Evolutionary conservation across 2,888 invertebrate species (phyloP), one percentile per base, ranked within the genome.

Genomic region (Lymantria dispar): DNA sequence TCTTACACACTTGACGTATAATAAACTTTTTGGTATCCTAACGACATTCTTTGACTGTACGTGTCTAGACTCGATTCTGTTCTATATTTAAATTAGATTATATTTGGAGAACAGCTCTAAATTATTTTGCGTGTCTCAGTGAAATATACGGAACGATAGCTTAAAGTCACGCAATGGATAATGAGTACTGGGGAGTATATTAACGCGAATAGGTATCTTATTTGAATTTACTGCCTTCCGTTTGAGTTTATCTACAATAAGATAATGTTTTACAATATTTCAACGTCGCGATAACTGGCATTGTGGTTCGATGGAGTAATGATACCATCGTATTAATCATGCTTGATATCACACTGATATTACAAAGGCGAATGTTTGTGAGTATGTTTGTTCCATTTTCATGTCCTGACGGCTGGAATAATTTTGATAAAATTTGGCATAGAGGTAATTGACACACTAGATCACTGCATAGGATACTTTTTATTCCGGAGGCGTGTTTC

Each of bases 211-310:
- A 55, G 50, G 61, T 43, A 36, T 8, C 43, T 33, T 46, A 52
- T 56, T 63, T 62, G 58, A 69, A 58, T 47, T 59, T 33, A 33
- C 33, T 33, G 8, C 10, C 8, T 10, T 33, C 10, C 10, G 1
- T 10, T 33, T 33, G 33, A 30, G 33, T 33, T 33, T 22, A 22
- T 22, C 22, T 22, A 22, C 5, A 22, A 22, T 2, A 22, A 22
- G 5, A 22, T 22, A 22, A 22, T 22, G 22, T 22, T 22, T 22
- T 5, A 22, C 22, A 3, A 22, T 22, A 22, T 22, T 22, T 22
- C 22, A 22, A 22, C 5, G 22, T 5, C 22, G 22, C 5, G 22
- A 22, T 22, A 22, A 22, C 22, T 22, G 5, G 5, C 22, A 22
- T 22, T 22, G 22, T 22, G 5, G 5, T 22, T 22, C 5, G 22